Evolutionary conservation across 2,113 vertebrate species (phyloP).

Genomic region (Okapia johnstoni): DNA sequence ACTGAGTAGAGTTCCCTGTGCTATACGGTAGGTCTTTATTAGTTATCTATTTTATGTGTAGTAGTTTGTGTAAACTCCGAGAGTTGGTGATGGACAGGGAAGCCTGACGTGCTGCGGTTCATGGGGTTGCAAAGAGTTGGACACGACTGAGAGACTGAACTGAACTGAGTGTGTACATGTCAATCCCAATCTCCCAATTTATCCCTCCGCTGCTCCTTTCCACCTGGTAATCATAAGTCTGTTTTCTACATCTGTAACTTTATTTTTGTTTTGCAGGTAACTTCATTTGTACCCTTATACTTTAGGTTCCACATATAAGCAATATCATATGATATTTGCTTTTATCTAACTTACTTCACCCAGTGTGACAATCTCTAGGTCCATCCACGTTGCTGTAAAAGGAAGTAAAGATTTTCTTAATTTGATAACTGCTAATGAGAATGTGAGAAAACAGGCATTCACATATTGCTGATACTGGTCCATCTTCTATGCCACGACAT

Average conservation of each 20-base stretch:
- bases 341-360: not conserved
- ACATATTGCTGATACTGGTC: not conserved
- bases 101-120: not conserved
- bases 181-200: not conserved
- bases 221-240: not conserved
- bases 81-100: not conserved
- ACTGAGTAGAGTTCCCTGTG: not conserved
- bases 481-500: not conserved
- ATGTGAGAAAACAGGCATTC: not conserved
- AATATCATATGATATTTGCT: not conserved
- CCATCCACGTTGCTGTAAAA: not conserved
- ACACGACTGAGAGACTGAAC: not conserved
- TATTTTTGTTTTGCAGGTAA: not conserved
- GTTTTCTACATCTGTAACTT: not conserved
- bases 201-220: not conserved
- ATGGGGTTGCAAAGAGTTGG: not conserved
- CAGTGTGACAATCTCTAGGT: not conserved
- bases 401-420: not conserved
- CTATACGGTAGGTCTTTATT: not conserved
- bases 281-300: not conserved
- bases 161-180: not conserved
- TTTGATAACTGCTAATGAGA: not conserved
- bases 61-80: not conserved
- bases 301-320: not conserved
- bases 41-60: not conserved